phyloP scores from a whole-genome alignment of 2,888 invertebrate genomes.

The Abscondita cerata region DNA sequence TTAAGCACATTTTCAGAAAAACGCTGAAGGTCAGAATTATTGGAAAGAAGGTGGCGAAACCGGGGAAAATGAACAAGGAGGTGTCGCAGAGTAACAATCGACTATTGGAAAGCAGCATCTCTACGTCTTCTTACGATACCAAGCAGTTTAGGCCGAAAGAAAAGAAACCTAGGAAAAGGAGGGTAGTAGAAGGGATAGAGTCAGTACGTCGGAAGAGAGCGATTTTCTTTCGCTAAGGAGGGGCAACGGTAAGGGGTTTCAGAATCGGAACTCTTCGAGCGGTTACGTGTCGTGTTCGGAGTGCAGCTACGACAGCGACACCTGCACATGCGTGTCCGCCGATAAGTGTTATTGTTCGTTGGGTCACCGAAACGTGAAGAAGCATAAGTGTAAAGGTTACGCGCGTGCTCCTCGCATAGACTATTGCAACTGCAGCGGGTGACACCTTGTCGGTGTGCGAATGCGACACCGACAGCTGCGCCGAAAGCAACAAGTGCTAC shows the following conservation, averaged over 20 bases:
- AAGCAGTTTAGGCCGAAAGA: slow-evolving; percentile 67
- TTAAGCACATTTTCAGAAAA: slow-evolving; percentile 65
- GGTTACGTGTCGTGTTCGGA: slow-evolving; percentile 88
- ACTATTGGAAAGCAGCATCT: slow-evolving; percentile 66
- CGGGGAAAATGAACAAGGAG: not conserved
- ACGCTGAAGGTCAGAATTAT: slow-evolving; percentile 57
- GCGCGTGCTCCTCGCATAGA: slow-evolving; percentile 58
- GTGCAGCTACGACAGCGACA: slow-evolving; percentile 85
- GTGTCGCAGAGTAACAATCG: slow-evolving; percentile 35
- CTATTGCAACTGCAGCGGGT: slow-evolving; percentile 69
- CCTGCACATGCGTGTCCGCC: slow-evolving; percentile 76
- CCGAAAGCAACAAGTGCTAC: slow-evolving; percentile 88
- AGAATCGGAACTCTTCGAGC: slow-evolving; percentile 60
- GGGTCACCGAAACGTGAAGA: slow-evolving; percentile 61
- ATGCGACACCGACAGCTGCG: slow-evolving; percentile 86
- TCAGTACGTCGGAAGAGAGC: slow-evolving; percentile 59
- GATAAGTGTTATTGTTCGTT: slow-evolving; percentile 88
- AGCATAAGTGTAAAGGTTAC: slow-evolving; percentile 31
- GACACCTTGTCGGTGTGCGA: slow-evolving; percentile 67
- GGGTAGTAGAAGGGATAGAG: slow-evolving; percentile 39
- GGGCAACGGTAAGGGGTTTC: slow-evolving; percentile 49
- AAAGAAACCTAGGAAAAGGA: slow-evolving; percentile 42
- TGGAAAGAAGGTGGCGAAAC: not conserved
- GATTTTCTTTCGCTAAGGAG: slow-evolving; percentile 58
- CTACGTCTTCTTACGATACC: slow-evolving; percentile 69